Base-by-base conservation (phyloP, 2,888 invertebrate genomes). In the Drosophila colorata region DNA sequence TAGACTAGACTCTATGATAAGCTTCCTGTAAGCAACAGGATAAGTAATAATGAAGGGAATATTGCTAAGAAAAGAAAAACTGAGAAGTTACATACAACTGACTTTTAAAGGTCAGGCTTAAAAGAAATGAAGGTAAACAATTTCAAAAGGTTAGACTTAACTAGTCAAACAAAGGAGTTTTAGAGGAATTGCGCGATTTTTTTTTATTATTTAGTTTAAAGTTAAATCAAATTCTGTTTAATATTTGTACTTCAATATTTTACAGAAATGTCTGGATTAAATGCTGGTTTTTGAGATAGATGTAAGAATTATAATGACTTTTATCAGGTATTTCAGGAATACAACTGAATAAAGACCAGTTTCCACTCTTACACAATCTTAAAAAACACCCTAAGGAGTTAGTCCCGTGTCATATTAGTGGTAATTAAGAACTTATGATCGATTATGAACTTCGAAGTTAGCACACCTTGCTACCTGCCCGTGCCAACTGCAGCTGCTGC, bases 341-440 rank as follows among this genome's bases (percentile, higher is more conserved):
- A 33, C 4, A 13, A 1, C 6, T 11, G 14, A 7, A 25, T 18
- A 7, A 18, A 28, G 35, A 5, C 16, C 8, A 13, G 35, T 44
- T 47, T 35, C 40, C 28, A 25, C 4, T 2, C 28, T 8, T 28
- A 18, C 13, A 37, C 3, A 35, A 44, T 4, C 0, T 16, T 5
- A 13, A 11, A 7, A 5, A 5, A 43, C 20, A 44, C 56, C 41
- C 47, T 48, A 9, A 2, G 47, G 38, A 55, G 40, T 46, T 9
- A 25, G 31, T 11, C 35, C 13, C 53, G 7, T 59, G 67, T 81
- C 80, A 67, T 80, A 80, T 80, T 80, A 80, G 64, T 59, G 56
- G 61, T 49, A 80, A 80, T 78, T 80, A 81, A 68, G 63, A 81
- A 78, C 74, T 81, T 80, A 80, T 81, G 81, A 81, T 80, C 81